Base-by-base conservation (phyloP, 2,888 invertebrate genomes). In the Morinoia aosen region DNA sequence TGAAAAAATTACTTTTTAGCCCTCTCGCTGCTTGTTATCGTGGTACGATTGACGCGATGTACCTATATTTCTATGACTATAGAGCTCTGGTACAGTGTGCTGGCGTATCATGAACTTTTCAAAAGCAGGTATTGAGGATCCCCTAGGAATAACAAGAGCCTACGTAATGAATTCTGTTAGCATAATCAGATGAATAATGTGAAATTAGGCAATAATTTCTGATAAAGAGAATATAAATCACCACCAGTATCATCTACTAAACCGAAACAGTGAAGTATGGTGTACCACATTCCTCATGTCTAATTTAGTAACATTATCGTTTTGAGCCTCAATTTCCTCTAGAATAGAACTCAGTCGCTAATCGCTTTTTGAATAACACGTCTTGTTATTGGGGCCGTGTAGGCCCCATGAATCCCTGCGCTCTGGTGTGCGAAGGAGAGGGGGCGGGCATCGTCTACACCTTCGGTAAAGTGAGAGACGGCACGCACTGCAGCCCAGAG, bases 381-480 rank as follows among this genome's bases (percentile, higher is more conserved):
- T 76, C 76, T 76, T 76, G 76, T 76, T 76, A 76, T 76, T 76
- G 90, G 40, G 39, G 12, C 90, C 90, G 39, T 7, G 33, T 93
- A 96, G 96, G 96, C 25, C 96, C 94, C 58, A 95, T 95, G 94
- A 96, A 96, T 91, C 96, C 96, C 16, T 96, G 96, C 48, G 96
- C 96, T 39, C 95, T 96, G 95, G 96, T 96, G 95, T 96, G 96
- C 88, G 96, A 96, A 94, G 96, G 96, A 19, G 96, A 96, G 94
- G 96, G 96, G 8, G 96, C 96, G 91, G 96, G 96, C n/a, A 95
- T 96, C 58, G 95, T 96, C 33, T 96, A 96, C 96, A 96, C 96
- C 61, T 96, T 96, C 95, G 96, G 96, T 25, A 96, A 96, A 58
- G 96, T 96, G 58, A 96, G 95, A 14, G 96, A 96, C 88, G 96